Evolutionary conservation across 2,113 vertebrate genomes (phyloP).

Genomic region (Hyperoodon ampullatus): DNA sequence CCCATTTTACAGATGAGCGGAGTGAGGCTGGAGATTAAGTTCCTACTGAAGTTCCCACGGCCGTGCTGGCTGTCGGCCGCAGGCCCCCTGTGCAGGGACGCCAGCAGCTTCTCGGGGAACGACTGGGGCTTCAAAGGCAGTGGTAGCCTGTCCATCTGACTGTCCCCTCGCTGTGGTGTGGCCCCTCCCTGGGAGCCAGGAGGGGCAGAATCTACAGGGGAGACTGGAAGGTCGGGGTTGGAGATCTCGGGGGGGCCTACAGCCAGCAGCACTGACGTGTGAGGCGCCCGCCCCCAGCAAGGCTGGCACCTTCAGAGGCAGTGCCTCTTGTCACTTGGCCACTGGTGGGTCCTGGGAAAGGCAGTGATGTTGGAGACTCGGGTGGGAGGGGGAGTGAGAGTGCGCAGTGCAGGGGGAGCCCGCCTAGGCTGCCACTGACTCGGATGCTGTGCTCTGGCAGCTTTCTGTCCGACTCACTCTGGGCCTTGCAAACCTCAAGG

Average conservation of each 20-base stretch:
- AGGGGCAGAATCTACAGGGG: too few species aligned
- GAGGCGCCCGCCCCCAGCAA: not conserved
- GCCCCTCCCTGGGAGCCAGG: not conserved
- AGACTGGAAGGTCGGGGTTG: rapidly evolving
- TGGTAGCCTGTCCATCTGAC: not conserved
- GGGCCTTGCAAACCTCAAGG: not conserved
- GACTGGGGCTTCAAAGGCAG: not conserved
- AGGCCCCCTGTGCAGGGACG: not conserved
- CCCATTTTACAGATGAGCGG: not conserved
- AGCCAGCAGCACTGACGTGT: not conserved
- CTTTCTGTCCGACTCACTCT: not conserved
- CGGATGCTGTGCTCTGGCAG: rapidly evolving
- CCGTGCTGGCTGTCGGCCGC: not conserved
- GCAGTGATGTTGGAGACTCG: not conserved
- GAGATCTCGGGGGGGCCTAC: not conserved
- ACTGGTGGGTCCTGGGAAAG: not conserved
- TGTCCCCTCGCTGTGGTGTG: not conserved
- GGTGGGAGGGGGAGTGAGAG: not conserved
- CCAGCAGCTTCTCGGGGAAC: not conserved
- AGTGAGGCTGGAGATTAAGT: not conserved
- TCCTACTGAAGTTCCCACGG: not conserved
- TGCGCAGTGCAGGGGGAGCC: too few species aligned
- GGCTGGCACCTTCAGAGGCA: not conserved
- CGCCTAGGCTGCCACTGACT: not conserved
- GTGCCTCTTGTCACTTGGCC: not conserved